A percentile compares a stretch with the other conserved stretches of the same genome.
These are phyloP conservation scores for Zaprionus lachaisei DNA, from an alignment of 1,140 invertebrate genomes.

Conservation along the genomic window DNA sequence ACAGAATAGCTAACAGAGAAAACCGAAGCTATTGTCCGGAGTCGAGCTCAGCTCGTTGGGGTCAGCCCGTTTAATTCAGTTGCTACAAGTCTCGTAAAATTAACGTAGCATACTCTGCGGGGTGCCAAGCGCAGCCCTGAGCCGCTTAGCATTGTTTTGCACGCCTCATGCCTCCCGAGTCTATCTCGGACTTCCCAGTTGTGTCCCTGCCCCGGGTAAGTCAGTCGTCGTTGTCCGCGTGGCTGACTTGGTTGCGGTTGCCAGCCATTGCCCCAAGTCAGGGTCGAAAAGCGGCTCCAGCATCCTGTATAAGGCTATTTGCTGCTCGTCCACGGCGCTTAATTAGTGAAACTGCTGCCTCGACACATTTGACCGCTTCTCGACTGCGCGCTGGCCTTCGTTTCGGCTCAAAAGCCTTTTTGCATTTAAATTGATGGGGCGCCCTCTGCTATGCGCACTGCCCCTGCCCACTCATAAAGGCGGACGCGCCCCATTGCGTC, in stretches of 20 bases:
- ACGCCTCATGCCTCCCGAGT: slow-evolving; percentile 7
- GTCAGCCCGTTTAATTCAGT: slow-evolving; percentile 69
- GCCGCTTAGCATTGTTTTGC: slow-evolving; percentile 64
- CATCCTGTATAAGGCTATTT: slow-evolving; percentile 53
- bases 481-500: slow-evolving; percentile 3
- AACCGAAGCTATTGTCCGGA: slow-evolving; percentile 17
- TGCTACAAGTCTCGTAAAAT: slow-evolving; percentile 57
- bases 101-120: slow-evolving; percentile 62
- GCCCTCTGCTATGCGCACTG: background rate
- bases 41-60: slow-evolving; percentile 27
- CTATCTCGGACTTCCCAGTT: background rate
- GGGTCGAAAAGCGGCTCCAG: slow-evolving; percentile 27
- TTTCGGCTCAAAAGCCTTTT: slow-evolving; percentile 63
- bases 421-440: slow-evolving; percentile 76
- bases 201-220: slow-evolving; percentile 7
- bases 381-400: slow-evolving; percentile 35
- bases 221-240: slow-evolving; percentile 17
- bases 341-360: slow-evolving; percentile 75
- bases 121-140: slow-evolving; percentile 35
- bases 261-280: slow-evolving; percentile 27
- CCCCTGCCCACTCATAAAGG: slow-evolving; percentile 22
- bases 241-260: slow-evolving; percentile 25
- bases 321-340: slow-evolving; percentile 39
- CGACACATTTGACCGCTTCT: slow-evolving; percentile 57
- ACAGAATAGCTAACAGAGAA: background rate